Base-by-base conservation (phyloP, 2,888 invertebrate species). In the Drosophila stalkeri region DNA sequence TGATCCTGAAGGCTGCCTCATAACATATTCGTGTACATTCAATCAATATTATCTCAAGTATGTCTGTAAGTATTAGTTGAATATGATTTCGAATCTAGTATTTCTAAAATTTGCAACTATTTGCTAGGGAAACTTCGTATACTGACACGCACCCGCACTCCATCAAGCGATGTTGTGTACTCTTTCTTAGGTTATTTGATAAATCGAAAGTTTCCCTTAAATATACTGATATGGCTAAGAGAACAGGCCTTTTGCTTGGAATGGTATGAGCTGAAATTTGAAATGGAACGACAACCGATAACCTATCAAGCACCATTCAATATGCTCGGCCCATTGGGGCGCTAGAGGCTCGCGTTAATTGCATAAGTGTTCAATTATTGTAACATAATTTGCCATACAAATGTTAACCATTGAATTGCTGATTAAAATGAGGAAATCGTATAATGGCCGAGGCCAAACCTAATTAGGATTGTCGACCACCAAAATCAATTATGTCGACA, bases 401-500 rank as follows among this genome's bases (percentile, higher is more conserved):
- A 66, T 37, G 64, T 75, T 71, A 56, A 37, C 20, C 55, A 61
- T 18, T 63, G 23, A 64, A 64, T 35, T 63, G n/a, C 18, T 62
- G 44, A 70, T 27, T 57, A 33, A 59, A 75, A 54, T 31, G 49
- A 57, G 60, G 84, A 85, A 85, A 81, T 88, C 89, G 66, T 85
- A 85, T 73, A 85, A 83, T 65, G 57, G 47, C 65, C 27, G 61
- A 52, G 14, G 44, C 33, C 39, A 41, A 66, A 80, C 73, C 72
- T 81, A 86, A 84, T 84, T 80, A 83, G 66, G 35, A 61, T 31
- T 69, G 61, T 31, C 63, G 54, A 66, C 52, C 61, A 64, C 64
- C 69, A 43, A 88, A 85, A 86, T 83, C 89, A 85, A 85, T 85
- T 85, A 86, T 55, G 47, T 18, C 64, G 39, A 52, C 68, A 67